Evolutionary conservation across 1,140 invertebrate genomes (phyloP).

Genomic region (Yoshiicerus persimilis): DNA sequence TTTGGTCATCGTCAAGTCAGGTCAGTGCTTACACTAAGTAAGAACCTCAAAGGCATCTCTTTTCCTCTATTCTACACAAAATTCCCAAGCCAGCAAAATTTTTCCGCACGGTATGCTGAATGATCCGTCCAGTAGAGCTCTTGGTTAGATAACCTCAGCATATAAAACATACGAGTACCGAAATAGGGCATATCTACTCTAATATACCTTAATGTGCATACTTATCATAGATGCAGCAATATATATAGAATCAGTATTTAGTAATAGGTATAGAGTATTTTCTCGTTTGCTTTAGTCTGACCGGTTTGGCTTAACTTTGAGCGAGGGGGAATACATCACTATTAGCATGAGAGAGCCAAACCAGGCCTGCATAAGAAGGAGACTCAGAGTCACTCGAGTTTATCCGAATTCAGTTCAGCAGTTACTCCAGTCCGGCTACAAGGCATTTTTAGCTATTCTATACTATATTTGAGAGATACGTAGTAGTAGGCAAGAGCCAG

Average conservation of each 20-base stretch:
- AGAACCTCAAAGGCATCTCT: constrained; percentile 11
- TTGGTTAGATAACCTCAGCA: constrained; percentile 1
- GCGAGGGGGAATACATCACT: constrained; percentile 12
- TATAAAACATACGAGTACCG: background rate
- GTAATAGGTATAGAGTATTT: background rate
- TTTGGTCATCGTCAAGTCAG: constrained; percentile 9
- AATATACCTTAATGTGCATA: background rate
- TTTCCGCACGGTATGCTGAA: constrained; percentile 18
- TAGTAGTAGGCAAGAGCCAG: background rate
- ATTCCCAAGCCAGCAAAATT: constrained; percentile 16
- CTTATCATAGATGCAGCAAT: background rate
- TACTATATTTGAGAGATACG: background rate
- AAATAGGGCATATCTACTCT: background rate
- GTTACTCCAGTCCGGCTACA: background rate
- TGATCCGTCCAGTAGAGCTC: background rate
- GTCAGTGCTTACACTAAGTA: constrained; percentile 5
- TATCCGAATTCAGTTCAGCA: background rate
- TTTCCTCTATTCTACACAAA: background rate
- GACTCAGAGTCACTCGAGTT: no score
- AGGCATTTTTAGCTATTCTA: background rate
- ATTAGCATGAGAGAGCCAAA: background rate
- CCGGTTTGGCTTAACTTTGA: background rate
- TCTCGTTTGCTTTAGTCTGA: background rate
- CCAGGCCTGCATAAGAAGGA: constrained; percentile 1
- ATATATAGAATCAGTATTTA: background rate